Base-by-base conservation (phyloP, 2,113 vertebrate genomes). In the Pollimyrus isidori region DNA sequence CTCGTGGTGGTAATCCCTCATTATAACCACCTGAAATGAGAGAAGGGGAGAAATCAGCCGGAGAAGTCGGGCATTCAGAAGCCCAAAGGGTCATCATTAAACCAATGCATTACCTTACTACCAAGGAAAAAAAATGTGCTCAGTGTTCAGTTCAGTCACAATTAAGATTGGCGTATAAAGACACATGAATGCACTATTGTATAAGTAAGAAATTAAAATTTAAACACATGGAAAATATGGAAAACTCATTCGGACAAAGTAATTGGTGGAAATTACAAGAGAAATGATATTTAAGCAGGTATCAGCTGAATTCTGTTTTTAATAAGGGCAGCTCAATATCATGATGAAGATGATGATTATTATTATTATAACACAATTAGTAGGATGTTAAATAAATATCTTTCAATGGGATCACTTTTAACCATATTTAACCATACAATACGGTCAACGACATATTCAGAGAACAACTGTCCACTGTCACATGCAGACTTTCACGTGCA, bases 1-100 rank as follows among this genome's bases (percentile, higher is more conserved):
- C 89, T 99, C 98, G 9, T 99, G 98, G 93, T 99, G 98, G 93
- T 99, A 99, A 94, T 99, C 98, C 73, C 98, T 95, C 98, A 99
- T 99, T 91, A 99, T 99, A 62, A 99, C 98, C 93, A 99, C 98
- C 98, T 99, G 93, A 30, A 62, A 80, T 91, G 89, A 93, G 52
- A 89, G 89, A 92, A 7, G 1, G 80, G n/a, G 45, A 48, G 7
- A 15, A 90, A 4, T 45, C n/a, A 87, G 39, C 42, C 3, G 26
- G 23, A 26, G 23, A 69, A 11, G 10, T 65, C 62, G 30, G 19
- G 7, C 39, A 86, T 52, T n/a, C 49, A 50, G 46, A 26, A 56
- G 58, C 10, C 23, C 19, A 45, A 39, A 87, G 30, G 23, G 6
- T 23, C 45, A 30, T 15, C 9, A 7, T 23, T 30, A 26, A 86